Base-by-base conservation (phyloP, 2,888 invertebrate genomes). In the Choreutis nemorana region DNA sequence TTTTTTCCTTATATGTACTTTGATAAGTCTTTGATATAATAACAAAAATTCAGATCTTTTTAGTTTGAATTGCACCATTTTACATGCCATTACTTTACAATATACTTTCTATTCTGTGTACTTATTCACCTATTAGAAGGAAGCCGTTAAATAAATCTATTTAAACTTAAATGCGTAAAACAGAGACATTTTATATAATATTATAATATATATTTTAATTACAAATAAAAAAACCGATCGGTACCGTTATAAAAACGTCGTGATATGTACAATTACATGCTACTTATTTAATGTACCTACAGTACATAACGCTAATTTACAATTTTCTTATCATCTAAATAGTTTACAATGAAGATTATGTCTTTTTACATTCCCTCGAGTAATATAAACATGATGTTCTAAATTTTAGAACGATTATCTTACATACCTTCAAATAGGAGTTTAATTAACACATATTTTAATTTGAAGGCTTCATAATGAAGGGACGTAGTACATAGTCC, bases 251-350 rank as follows among this genome's bases (percentile, higher is more conserved):
- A 70, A 59, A 70, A 61, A 55, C 37, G 40, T 40, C 39, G 52
- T 75, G 75, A 75, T 75, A 75, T 75, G 75, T 75, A 72, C 73
- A 73, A 48, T 50, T 55, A 40, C 46, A 27, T 33, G 33, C 44
- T 49, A 40, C 50, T 55, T 55, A 29, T 39, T 51, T 54, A 52
- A 32, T 37, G 35, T 12, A 52, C 48, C 42, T 32, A 57, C 61
- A 63, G 63, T 62, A 63, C 1, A 13, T 40, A 58, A 63, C 13
- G 14, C 52, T 60, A 64, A 50, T 52, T 45, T 68, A 67, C 66
- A 66, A 40, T 26, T 34, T 44, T 49, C 48, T 45, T 37, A 32
- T 37, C 26, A 26, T 15, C 13, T 23, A 12, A 11, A 13, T 23
- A 14, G 23, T 21, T n/a, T n/a, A n/a, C n/a, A n/a, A n/a, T n/a